Conservation (phyloP, 2,797 vertebrate genomes). For the Echiichthys vipera region DNA sequence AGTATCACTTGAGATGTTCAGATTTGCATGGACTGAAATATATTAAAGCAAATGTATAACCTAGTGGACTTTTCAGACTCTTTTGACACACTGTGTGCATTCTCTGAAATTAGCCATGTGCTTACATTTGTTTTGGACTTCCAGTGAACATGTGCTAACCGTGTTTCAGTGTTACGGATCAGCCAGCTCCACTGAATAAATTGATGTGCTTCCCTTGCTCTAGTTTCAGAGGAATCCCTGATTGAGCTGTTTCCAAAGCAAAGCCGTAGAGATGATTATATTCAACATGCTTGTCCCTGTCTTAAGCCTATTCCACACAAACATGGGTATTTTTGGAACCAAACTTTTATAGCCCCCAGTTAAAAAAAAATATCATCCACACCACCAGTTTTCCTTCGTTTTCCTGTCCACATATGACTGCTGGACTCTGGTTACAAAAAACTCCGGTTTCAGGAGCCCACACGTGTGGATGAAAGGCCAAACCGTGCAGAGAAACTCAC, state of each 20-base stretch:
- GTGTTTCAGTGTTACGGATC: conserved; percentile 30
- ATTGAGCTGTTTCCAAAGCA: conserved; percentile 37
- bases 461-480: no score
- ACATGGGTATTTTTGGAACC: no score
- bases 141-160: conserved; percentile 52
- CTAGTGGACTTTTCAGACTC: background rate
- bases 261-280: conserved; percentile 24
- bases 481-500: no score
- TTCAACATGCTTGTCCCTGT: conserved; percentile 7
- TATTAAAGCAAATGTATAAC: conserved; percentile 6
- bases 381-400: no score
- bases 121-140: conserved; percentile 17
- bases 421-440: no score
- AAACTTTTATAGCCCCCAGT: no score
- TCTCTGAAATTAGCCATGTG: conserved; percentile 23
- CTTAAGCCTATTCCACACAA: no score
- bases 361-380: no score
- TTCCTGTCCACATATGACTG: no score
- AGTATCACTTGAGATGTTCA: background rate
- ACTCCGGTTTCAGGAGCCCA: no score
- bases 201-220: conserved; percentile 28
- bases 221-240: conserved; percentile 27
- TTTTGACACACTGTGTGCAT: conserved; percentile 25
- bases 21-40: conserved; percentile 2
- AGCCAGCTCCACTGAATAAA: conserved; percentile 10